A percentile compares a stretch with the other conserved stretches of the same genome.
Conservation (phyloP, 2,888 invertebrate genomes). For the Cerastis leucographa region DNA sequence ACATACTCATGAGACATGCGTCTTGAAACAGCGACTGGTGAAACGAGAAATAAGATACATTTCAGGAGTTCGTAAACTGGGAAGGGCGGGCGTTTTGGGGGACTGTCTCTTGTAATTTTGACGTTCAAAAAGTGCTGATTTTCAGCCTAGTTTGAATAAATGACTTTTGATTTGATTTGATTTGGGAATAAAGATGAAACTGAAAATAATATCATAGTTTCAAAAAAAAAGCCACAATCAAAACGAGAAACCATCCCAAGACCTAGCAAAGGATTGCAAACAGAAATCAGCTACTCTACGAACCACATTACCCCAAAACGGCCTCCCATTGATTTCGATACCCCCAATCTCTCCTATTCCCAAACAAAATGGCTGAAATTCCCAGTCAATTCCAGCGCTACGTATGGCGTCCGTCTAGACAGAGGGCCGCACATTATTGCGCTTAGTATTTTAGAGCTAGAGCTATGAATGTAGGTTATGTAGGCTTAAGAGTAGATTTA, state of each 20-base stretch:
- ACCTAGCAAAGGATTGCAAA: not conserved
- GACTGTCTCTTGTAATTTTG: too few relatives aligned
- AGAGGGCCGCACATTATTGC: constrained; percentile 21
- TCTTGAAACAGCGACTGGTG: not conserved
- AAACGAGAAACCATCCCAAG: not conserved
- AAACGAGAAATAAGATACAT: not conserved
- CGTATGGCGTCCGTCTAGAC: constrained; percentile 40
- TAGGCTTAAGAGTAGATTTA: constrained; percentile 4
- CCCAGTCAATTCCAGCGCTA: constrained; percentile 19
- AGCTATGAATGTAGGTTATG: not conserved
- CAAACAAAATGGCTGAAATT: constrained; percentile 37
- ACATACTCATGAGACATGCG: not conserved
- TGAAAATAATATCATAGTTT: not conserved
- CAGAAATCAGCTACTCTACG: not conserved
- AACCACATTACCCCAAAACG: constrained; percentile 1
- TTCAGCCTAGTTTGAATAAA: too few relatives aligned
- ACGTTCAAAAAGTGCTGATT: too few relatives aligned
- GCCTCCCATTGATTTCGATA: constrained; percentile 14
- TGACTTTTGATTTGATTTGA: too few relatives aligned
- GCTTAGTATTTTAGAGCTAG: constrained; percentile 25
- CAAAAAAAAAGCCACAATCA: not conserved
- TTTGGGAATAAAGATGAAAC: too few relatives aligned
- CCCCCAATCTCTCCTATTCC: not conserved
- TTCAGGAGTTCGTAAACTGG: not conserved
- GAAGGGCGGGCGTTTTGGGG: too few relatives aligned